Conservation (phyloP, 53 echinoderm and acorn worm species). For the Luidia sarsii region DNA sequence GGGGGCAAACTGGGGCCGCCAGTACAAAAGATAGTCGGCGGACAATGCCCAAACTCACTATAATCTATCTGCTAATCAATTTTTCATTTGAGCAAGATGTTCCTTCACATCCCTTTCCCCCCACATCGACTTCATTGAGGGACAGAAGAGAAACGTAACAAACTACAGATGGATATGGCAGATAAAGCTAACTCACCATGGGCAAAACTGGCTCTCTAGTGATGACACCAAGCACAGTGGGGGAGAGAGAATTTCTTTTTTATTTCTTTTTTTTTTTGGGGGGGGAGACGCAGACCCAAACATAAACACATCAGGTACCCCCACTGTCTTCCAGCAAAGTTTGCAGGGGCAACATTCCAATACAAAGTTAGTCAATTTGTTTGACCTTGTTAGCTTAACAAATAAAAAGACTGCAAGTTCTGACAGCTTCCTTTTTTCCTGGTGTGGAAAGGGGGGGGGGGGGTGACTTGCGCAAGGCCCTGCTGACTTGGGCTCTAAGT, state of each 20-base stretch:
- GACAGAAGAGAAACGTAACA: no score
- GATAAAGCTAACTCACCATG: no score
- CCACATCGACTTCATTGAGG: background rate
- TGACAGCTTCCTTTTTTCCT: background rate
- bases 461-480: background rate
- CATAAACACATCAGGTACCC: constrained; percentile 1
- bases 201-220: no score
- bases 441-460: no score
- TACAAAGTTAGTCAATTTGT: constrained; percentile 20
- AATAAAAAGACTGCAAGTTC: background rate
- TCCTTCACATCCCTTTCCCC: background rate
- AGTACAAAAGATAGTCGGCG: background rate
- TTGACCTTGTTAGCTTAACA: constrained; percentile 29
- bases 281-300: no score
- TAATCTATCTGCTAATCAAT: background rate
- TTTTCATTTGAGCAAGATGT: constrained; percentile 5
- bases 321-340: background rate
- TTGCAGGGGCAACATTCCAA: constrained; percentile 1
- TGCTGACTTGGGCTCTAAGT: constrained; percentile 27
- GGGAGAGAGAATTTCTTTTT: no score
- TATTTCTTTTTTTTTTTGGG: no score
- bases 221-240: no score
- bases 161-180: no score
- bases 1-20: background rate
- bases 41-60: background rate